A percentile compares a stretch with the other conserved stretches of the same genome.
phyloP scores from a whole-genome alignment of 2,113 vertebrate species.

The Spea bombifrons region DNA sequence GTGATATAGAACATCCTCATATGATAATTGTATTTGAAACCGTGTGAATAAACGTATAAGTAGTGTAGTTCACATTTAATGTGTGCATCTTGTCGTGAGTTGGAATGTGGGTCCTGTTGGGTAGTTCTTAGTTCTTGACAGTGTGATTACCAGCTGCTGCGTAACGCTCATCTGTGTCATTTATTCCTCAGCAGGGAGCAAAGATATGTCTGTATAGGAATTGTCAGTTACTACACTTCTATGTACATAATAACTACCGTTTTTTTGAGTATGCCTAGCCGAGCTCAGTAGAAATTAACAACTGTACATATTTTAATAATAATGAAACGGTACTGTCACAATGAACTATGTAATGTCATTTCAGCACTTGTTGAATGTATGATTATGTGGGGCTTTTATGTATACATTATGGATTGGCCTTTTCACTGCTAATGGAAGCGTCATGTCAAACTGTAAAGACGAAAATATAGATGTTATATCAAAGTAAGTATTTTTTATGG shows the following conservation, averaged over 20 bases:
- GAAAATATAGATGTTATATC: too few species aligned
- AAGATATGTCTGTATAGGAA: background rate
- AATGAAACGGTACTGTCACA: background rate
- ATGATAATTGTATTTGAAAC: too few species aligned
- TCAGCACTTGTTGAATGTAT: background rate
- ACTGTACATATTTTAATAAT: background rate
- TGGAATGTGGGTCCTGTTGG: background rate
- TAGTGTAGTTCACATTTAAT: background rate
- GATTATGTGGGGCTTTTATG: background rate
- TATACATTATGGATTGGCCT: background rate
- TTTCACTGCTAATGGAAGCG: too few species aligned
- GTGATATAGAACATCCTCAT: too few species aligned
- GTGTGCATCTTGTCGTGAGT: background rate
- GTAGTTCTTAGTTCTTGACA: background rate
- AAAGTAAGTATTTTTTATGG: too few species aligned
- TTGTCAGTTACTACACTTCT: background rate
- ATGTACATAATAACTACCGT: background rate
- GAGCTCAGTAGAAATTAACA: slow-evolving; percentile 1
- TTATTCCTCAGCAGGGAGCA: background rate
- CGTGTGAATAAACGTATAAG: too few species aligned
- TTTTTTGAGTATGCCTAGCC: background rate
- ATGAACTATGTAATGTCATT: background rate
- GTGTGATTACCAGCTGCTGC: background rate
- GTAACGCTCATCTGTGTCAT: background rate
- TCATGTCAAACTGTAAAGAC: too few species aligned